Evolutionary conservation across 2,888 invertebrate genomes (phyloP).

Genomic region (Chromoteleia sp.): DNA sequence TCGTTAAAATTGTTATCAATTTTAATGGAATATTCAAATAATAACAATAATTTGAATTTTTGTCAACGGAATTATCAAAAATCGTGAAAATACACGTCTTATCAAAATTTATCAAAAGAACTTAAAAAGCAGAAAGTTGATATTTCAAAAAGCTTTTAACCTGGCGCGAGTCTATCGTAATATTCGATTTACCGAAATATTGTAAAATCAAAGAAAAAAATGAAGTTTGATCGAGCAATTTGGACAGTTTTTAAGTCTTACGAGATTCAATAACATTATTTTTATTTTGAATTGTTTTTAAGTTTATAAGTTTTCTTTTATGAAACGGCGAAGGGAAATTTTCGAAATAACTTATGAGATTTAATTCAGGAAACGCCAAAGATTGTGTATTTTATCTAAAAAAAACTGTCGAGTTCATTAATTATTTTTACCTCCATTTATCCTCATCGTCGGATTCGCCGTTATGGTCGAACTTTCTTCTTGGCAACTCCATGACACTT

Average conservation of each 20-base stretch:
- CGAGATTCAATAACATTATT: neutral
- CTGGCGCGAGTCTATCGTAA: neutral
- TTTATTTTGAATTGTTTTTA: too few relatives aligned
- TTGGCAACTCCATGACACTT: constrained; percentile 87
- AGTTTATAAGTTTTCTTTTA: too few relatives aligned
- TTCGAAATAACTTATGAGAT: too few relatives aligned
- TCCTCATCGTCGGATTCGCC: constrained; percentile 87
- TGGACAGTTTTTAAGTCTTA: neutral
- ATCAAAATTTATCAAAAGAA: constrained; percentile 22
- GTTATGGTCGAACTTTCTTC: constrained; percentile 86
- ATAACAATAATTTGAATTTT: too few relatives aligned
- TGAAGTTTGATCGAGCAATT: neutral
- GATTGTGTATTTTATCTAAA: too few relatives aligned
- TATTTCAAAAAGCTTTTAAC: constrained; percentile 37
- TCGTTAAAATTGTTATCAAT: too few relatives aligned
- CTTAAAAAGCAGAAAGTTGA: constrained; percentile 5
- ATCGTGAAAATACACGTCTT: too few relatives aligned
- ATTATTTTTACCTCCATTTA: constrained; percentile 80
- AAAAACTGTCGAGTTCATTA: neutral
- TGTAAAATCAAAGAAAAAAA: constrained; percentile 5
- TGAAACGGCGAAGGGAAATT: too few relatives aligned
- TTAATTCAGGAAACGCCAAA: too few relatives aligned
- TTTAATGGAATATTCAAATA: too few relatives aligned
- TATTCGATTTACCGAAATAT: constrained; percentile 10
- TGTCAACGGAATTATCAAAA: too few relatives aligned